Base-by-base conservation (phyloP, 1,140 invertebrate species). In the Caenorhabditis remanei region DNA sequence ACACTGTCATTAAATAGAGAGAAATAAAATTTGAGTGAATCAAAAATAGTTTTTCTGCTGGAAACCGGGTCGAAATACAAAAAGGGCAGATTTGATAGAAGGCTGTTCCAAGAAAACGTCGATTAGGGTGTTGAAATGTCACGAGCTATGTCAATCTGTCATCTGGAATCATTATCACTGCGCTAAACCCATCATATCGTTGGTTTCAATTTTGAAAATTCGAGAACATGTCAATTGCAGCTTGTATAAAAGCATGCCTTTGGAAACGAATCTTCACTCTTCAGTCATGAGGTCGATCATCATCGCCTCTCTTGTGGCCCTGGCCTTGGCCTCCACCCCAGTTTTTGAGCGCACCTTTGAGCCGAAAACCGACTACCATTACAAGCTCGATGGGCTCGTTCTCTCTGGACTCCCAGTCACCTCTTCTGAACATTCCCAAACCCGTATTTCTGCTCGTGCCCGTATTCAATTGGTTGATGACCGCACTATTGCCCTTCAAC, bases 361-460 rank as follows among this genome's bases (percentile, higher is more conserved):
- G 21, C 24, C 85, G 7, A 67, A 86, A 67, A 86, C 40, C 53
- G 85, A 86, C 41, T 86, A 86, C 71, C 71, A 50, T 41, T 86
- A 75, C 85, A 53, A 56, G 13, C 61, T 75, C 21, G 85, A 86
- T 24, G 71, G 41, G 2, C 48, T 46, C 19, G 32, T 86, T 46
- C 21, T 71, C 24, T 58, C 67, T 53, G 85, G 85, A 55, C 43
- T 86, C 21, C 56, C 85, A 43, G 40, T 71, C 41, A 8, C 65
- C 19, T n/a, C 43, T 13, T 46, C 85, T 43, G 67, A 82, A 13
- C 19, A n/a, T 9, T 67, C 85, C 21, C 48, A 75, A 46, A 75
- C 85, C 53, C 85, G 75, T 53, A 43, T 32, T 83, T 61, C 85
- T 83, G 56, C 50, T 55, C 56, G 50, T 83, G 56, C 41, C 41